These are phyloP conservation scores for Pinctada fucata DNA, from an alignment of 2,888 invertebrate species.

Conservation along the genomic window DNA sequence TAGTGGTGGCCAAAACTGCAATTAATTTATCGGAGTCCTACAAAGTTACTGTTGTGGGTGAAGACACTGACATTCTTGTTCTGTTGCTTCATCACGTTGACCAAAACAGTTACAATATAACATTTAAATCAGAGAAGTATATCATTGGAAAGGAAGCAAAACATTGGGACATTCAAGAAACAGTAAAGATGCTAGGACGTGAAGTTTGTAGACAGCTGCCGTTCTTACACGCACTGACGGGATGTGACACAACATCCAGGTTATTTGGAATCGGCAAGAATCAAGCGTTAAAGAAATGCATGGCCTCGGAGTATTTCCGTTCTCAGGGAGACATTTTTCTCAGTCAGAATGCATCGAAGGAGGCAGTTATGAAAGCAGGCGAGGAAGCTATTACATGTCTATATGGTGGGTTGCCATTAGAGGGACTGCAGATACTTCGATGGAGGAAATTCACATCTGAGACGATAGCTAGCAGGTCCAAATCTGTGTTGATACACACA, in stretches of 20 bases:
- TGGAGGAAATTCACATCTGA: slow-evolving; percentile 41
- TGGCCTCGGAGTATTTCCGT: slow-evolving; percentile 27
- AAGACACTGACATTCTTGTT: slow-evolving; percentile 21
- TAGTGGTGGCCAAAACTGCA: slow-evolving; percentile 41
- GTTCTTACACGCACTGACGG: slow-evolving; percentile 51
- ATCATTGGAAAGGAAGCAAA: slow-evolving; percentile 23
- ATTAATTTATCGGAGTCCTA: neutral
- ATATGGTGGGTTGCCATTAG: slow-evolving; percentile 30
- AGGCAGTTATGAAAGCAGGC: slow-evolving; percentile 27
- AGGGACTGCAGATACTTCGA: slow-evolving; percentile 38
- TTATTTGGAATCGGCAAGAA: slow-evolving; percentile 49
- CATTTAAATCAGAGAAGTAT: neutral
- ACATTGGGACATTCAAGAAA: slow-evolving; percentile 45
- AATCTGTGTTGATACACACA: slow-evolving; percentile 43
- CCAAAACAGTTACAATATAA: neutral
- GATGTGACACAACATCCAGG: slow-evolving; percentile 51
- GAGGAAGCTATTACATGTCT: slow-evolving; percentile 31
- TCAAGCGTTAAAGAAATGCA: slow-evolving; percentile 35
- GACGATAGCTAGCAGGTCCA: slow-evolving; percentile 35
- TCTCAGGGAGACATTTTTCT: slow-evolving; percentile 15
- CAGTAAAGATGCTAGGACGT: slow-evolving; percentile 34
- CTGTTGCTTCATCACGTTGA: slow-evolving; percentile 10
- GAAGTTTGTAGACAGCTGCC: slow-evolving; percentile 31
- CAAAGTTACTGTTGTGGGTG: slow-evolving; percentile 1
- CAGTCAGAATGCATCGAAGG: slow-evolving; percentile 4